These are phyloP conservation scores for Himalopsyche phryganea DNA, from an alignment of 1,140 invertebrate genomes.

Conservation along the genomic window DNA sequence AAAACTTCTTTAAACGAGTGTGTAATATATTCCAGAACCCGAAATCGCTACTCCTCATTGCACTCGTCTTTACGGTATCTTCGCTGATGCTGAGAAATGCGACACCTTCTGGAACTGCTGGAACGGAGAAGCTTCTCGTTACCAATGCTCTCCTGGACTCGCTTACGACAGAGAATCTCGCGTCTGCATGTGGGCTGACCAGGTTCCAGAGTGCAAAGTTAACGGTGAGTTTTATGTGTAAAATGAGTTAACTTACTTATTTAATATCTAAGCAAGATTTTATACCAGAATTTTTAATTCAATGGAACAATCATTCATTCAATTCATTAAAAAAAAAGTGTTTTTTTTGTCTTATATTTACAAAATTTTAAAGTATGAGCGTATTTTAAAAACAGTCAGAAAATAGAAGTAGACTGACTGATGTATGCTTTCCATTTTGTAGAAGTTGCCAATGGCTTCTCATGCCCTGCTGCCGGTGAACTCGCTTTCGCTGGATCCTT, in stretches of 20 bases:
- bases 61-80: constrained; percentile 85
- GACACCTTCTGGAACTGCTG: constrained; percentile 95
- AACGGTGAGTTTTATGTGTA: too few species aligned
- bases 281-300: too few species aligned
- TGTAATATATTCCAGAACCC: constrained; percentile 68
- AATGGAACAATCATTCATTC: too few species aligned
- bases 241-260: too few species aligned
- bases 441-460: constrained; percentile 88
- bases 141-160: constrained; percentile 90
- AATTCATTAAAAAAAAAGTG: too few species aligned
- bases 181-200: constrained; percentile 93
- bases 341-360: too few species aligned
- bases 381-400: too few species aligned
- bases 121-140: constrained; percentile 89
- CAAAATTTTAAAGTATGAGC: too few species aligned
- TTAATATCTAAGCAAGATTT: too few species aligned
- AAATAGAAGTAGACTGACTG: too few species aligned
- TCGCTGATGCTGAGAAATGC: constrained; percentile 83
- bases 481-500: constrained; percentile 80
- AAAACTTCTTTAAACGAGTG: too few species aligned
- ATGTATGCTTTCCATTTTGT: constrained; percentile 36
- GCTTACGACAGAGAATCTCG: constrained; percentile 89
- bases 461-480: constrained; percentile 79
- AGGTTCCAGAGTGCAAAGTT: constrained; percentile 85
- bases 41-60: constrained; percentile 84